Base-by-base conservation (phyloP, 2,113 vertebrate genomes). In the Neolamprologus falcicula region DNA sequence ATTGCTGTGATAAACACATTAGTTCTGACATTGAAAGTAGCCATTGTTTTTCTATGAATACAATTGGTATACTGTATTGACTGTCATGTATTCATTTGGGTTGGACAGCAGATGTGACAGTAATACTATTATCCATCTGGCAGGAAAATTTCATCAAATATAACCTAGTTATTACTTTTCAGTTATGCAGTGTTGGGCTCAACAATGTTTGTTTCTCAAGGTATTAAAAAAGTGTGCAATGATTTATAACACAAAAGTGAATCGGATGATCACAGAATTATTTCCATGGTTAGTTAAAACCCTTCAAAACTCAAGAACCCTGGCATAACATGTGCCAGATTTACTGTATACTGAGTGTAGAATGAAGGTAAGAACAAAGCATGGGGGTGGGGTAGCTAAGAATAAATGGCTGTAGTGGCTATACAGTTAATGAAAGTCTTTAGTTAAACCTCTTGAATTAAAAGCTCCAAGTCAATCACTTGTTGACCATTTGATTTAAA, bases 131-230 rank as follows among this genome's bases (percentile, higher is more conserved):
- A 83, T 85, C 88, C 86, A 87, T 80, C 42, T 82, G 52, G 87
- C 85, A 80, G 79, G 68, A 45, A 90, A 87, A 86, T 84, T 63
- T 89, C 89, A 93, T 93, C 90, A 88, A 91, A 93, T 90, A 92
- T 91, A 92, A 93, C 90, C 92, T 47, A 53, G 91, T 93, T 91
- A 95, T 92, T 93, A 94, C 89, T 90, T 94, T 90, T 87, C 92
- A 93, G 92, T 94, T 91, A 90, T 61, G 82, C 52, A 3, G 80
- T 76, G 85, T 52, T 4, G 40, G 82, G 88, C 94, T 95, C 94
- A 85, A 94, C 95, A 92, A 93, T 66, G 85, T 84, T 85, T 68
- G 68, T 90, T 92, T 90, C 88, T 68, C 31, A 55, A 84, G 33
- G 86, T 90, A 88, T 90, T 86, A 84, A 87, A 86, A 91, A 90